Evolutionary conservation across 2,113 vertebrate genomes (phyloP).

Genomic region (Mirza zaza): DNA sequence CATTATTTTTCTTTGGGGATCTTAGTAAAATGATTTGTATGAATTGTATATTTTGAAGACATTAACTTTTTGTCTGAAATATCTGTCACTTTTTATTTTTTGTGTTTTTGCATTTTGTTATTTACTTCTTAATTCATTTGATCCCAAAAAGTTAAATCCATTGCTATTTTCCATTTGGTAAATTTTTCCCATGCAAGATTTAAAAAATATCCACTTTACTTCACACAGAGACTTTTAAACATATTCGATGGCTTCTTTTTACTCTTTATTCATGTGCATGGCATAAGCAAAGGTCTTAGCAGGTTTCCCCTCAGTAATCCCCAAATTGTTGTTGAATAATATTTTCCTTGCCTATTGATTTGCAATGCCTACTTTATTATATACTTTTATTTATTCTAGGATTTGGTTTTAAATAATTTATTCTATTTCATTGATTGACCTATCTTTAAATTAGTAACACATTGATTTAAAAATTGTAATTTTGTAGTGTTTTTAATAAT

Average conservation of each 20-base stretch:
- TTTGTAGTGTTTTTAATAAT: background rate
- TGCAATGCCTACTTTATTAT: background rate
- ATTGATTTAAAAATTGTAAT: background rate
- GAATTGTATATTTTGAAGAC: background rate
- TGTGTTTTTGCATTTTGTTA: background rate
- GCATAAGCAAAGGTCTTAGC: background rate
- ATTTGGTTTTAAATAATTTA: background rate
- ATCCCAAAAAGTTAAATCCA: background rate
- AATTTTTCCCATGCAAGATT: background rate
- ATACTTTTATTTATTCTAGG: background rate
- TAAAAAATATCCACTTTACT: background rate
- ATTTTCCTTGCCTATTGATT: background rate
- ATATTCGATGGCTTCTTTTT: background rate
- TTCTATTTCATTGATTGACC: background rate
- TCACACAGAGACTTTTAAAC: background rate
- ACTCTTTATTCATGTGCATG: background rate
- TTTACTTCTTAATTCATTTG: slow-evolving; percentile 18
- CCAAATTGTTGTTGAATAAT: background rate
- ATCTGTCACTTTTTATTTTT: background rate
- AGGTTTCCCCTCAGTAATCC: background rate
- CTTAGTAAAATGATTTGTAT: background rate
- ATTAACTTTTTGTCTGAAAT: background rate
- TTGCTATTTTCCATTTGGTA: background rate
- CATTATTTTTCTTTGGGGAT: background rate
- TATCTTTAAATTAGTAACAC: background rate